These are phyloP conservation scores for Marmota monax DNA, from an alignment of 2,113 vertebrate genomes.

Conservation along the genomic window DNA sequence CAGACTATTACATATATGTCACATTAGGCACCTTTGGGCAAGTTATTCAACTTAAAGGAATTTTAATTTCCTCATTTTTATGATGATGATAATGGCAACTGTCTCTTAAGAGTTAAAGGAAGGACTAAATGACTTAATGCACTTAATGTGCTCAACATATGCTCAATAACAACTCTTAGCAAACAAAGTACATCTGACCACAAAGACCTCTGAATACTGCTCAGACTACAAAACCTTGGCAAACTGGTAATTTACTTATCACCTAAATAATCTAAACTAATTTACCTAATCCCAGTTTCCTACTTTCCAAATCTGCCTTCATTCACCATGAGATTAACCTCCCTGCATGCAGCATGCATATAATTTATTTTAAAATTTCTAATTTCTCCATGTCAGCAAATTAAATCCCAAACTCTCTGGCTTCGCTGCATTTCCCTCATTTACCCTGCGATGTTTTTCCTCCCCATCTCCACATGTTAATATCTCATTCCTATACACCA, in stretches of 20 bases:
- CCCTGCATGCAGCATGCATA: not conserved
- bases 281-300: conserved; percentile 20
- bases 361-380: conserved; percentile 56
- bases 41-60: conserved; percentile 14
- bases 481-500: not conserved
- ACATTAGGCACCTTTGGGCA: not conserved
- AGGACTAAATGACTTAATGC: conserved; percentile 11
- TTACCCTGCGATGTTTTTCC: not conserved
- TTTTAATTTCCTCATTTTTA: conserved; percentile 9
- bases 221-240: conserved; percentile 28
- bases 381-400: not conserved
- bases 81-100: not conserved
- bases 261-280: conserved; percentile 36
- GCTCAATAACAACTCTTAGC: conserved; percentile 49
- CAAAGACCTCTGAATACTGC: conserved; percentile 48
- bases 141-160: not conserved
- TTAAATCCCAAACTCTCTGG: not conserved
- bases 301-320: not conserved
- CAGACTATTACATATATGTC: not conserved
- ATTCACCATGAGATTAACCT: not conserved
- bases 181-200: conserved; percentile 53
- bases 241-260: conserved; percentile 25
- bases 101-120: not conserved
- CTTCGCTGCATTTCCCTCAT: not conserved
- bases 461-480: not conserved